These are phyloP conservation scores for Emydoidea blandingii DNA, from an alignment of 2,797 vertebrate genomes.

Conservation along the genomic window DNA sequence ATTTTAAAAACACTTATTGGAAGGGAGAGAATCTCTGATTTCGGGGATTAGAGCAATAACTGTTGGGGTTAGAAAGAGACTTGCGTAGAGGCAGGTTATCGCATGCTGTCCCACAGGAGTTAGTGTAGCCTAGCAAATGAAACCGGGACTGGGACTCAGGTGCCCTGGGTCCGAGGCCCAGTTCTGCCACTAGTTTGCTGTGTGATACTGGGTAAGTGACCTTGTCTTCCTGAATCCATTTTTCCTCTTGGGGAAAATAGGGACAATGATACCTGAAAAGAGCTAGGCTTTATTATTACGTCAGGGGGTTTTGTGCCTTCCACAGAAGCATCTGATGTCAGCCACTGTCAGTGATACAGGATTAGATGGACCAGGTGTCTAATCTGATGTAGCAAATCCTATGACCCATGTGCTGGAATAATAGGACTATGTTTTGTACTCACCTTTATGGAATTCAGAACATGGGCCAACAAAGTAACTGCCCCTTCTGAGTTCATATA, in stretches of 20 bases:
- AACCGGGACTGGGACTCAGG: not conserved
- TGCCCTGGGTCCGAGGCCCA: not conserved
- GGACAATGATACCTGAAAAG: not conserved
- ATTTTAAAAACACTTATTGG: not conserved
- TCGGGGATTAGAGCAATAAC: not conserved
- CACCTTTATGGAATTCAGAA: not conserved
- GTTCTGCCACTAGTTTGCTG: not conserved
- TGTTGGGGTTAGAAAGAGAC: not conserved
- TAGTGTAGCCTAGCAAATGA: not conserved
- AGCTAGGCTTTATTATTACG: not conserved
- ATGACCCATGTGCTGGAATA: not conserved
- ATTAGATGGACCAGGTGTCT: not conserved
- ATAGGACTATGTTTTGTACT: not conserved
- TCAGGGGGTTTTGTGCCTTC: not conserved
- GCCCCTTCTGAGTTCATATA: not conserved
- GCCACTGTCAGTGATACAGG: not conserved
- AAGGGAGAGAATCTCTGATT: not conserved
- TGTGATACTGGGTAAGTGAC: not conserved
- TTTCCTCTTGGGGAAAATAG: not conserved
- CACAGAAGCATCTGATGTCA: not conserved
- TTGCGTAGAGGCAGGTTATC: not conserved
- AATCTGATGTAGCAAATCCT: constrained; percentile 7
- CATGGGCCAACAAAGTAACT: constrained; percentile 28
- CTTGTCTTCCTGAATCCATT: not conserved
- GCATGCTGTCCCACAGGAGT: not conserved